These are phyloP conservation scores for Gymnoscelis rufifasciata DNA, from an alignment of 2,888 invertebrate genomes.

Conservation along the genomic window DNA sequence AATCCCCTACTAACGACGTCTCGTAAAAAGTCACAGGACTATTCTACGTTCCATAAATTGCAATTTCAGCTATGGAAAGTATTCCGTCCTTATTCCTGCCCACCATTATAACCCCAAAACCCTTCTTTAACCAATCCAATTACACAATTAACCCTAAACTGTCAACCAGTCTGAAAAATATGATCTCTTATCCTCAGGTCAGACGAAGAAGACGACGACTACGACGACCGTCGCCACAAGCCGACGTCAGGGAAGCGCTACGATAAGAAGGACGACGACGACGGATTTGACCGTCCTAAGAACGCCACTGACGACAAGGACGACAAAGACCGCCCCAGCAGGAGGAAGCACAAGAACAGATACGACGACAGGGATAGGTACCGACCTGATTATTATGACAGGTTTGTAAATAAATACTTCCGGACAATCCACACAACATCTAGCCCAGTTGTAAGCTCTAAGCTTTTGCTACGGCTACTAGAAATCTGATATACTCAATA, in stretches of 20 bases:
- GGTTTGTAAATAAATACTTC: constrained; percentile 23
- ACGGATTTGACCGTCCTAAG: constrained; percentile 43
- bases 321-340: constrained; percentile 46
- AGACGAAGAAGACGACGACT: constrained; percentile 48
- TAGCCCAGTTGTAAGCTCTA: neutral
- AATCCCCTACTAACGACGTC: no score
- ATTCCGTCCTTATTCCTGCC: no score
- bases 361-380: constrained; percentile 64
- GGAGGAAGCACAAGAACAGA: constrained; percentile 43
- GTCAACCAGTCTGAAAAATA: no score
- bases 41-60: no score
- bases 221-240: constrained; percentile 50
- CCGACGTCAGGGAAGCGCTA: constrained; percentile 58
- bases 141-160: no score
- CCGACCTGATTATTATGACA: constrained; percentile 66
- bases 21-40: no score
- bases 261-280: constrained; percentile 50
- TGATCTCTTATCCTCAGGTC: constrained; percentile 6
- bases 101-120: no score
- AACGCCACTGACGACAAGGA: constrained; percentile 60
- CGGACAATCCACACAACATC: no score
- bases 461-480: neutral
- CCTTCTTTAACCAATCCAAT: no score
- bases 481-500: no score
- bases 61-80: no score